Conservation (phyloP, 2,888 invertebrate genomes). For the Apantesis nais region DNA sequence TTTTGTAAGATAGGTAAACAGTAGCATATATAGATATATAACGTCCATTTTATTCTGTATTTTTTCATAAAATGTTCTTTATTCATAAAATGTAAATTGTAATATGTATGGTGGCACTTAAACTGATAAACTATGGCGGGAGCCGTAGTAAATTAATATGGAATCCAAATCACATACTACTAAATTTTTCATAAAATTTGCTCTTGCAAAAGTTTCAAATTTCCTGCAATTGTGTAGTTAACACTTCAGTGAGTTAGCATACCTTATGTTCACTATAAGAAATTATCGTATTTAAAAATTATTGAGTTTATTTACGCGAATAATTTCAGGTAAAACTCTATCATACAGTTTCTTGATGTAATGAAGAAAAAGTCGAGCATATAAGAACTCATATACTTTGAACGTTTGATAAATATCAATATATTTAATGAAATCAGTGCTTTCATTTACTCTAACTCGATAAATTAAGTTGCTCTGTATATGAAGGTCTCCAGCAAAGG, state of each 20-base stretch:
- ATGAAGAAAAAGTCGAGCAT: background rate
- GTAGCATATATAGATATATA: background rate
- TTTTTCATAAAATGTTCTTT: no score
- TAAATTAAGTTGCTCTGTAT: background rate
- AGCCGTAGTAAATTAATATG: background rate
- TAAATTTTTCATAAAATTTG: background rate
- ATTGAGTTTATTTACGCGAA: background rate
- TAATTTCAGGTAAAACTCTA: background rate
- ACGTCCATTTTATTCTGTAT: background rate
- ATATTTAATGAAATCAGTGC: background rate
- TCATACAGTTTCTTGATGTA: background rate
- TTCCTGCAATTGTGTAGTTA: background rate
- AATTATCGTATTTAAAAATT: no score
- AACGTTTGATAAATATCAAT: background rate
- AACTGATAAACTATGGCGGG: background rate
- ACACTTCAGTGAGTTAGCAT: background rate
- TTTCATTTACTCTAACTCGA: background rate
- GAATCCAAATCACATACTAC: background rate
- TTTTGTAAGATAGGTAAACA: slow-evolving; percentile 3
- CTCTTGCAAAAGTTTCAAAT: background rate
- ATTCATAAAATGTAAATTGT: no score
- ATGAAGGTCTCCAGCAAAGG: background rate
- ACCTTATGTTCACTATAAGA: no score
- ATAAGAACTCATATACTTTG: background rate
- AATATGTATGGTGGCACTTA: no score